These are phyloP conservation scores for Electrophaes corylata DNA, from an alignment of 2,888 invertebrate genomes.

Conservation along the genomic window DNA sequence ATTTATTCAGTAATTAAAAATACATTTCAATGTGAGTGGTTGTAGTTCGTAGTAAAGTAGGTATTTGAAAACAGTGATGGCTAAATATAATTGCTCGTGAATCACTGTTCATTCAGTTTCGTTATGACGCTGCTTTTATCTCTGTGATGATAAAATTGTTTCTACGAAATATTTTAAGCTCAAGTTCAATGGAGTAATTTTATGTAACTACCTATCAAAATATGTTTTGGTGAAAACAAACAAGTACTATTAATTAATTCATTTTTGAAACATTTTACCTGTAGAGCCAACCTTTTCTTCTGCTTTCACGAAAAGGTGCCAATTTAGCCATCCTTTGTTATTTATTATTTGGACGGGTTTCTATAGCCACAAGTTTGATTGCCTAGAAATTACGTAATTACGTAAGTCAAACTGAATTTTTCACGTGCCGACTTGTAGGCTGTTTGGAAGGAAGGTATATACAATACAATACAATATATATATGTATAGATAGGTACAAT, in stretches of 20 bases:
- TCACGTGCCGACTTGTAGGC: too few relatives aligned
- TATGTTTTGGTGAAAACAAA: too few relatives aligned
- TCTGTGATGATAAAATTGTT: slow-evolving; percentile 53
- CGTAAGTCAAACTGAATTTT: slow-evolving; percentile 7
- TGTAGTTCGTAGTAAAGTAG: slow-evolving; percentile 73
- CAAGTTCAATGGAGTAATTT: slow-evolving; percentile 10
- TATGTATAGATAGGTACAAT: slow-evolving; percentile 1
- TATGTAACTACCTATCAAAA: neutral
- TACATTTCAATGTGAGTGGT: slow-evolving; percentile 49
- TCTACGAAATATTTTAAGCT: slow-evolving; percentile 47
- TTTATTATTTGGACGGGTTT: too few relatives aligned
- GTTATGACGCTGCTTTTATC: slow-evolving; percentile 67
- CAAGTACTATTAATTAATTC: too few relatives aligned
- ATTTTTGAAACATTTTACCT: too few relatives aligned
- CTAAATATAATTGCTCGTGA: slow-evolving; percentile 73
- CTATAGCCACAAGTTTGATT: too few relatives aligned
- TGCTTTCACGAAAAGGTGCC: too few relatives aligned
- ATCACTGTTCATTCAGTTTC: slow-evolving; percentile 69
- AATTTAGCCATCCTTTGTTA: too few relatives aligned
- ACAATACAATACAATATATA: too few relatives aligned
- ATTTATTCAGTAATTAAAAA: slow-evolving; percentile 20
- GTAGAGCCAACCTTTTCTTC: too few relatives aligned
- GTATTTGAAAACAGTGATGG: slow-evolving; percentile 55
- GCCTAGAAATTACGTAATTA: too few relatives aligned
- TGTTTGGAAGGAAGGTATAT: neutral